Evolutionary conservation across 2,113 vertebrate species (phyloP).

Genomic region (Gila orcuttii): DNA sequence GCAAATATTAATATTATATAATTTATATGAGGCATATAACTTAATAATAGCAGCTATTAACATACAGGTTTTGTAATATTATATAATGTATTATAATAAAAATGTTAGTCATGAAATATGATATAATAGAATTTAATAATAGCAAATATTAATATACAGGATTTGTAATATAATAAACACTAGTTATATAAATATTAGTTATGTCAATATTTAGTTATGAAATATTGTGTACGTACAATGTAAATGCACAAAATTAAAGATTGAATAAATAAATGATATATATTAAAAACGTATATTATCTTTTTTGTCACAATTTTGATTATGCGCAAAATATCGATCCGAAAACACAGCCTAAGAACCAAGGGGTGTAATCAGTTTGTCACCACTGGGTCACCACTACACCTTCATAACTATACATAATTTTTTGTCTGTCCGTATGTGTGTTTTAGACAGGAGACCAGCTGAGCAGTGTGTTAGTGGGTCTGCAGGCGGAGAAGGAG

Average conservation of each 20-base stretch:
- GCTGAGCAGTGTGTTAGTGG: slow-evolving; percentile 66
- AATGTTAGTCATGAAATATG: neutral
- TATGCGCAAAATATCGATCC: neutral
- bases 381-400: neutral
- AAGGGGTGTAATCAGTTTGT: neutral
- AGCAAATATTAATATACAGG: neutral
- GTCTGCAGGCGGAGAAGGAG: slow-evolving; percentile 78
- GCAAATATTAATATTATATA: neutral
- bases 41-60: too few relatives aligned
- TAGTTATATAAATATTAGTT: too few relatives aligned
- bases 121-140: neutral
- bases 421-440: neutral
- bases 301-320: neutral
- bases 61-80: too few relatives aligned
- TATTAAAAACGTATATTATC: too few relatives aligned
- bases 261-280: too few relatives aligned
- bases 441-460: slow-evolving; percentile 72
- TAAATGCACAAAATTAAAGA: too few relatives aligned
- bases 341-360: neutral
- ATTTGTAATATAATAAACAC: neutral
- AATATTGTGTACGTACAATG: too few relatives aligned
- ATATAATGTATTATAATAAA: too few relatives aligned
- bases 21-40: too few relatives aligned
- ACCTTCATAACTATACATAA: neutral
- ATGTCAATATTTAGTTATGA: too few relatives aligned